Conservation (phyloP, 2,113 vertebrate species). For the Meriones unguiculatus region DNA sequence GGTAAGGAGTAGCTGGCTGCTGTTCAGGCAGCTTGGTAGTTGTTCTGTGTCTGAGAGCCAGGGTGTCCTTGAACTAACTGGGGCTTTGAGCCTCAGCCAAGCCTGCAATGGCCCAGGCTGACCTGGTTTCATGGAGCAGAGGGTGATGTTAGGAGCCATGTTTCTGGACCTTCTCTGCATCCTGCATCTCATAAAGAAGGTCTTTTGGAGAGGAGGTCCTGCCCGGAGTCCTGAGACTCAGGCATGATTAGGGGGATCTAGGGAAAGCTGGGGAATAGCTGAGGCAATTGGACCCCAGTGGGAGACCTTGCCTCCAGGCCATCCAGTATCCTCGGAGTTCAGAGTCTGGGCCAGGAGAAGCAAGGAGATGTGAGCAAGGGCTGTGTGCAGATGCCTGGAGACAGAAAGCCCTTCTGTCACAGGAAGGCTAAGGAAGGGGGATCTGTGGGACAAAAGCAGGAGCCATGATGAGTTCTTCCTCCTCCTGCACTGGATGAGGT, state of each 20-base stretch:
- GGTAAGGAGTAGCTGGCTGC: neutral
- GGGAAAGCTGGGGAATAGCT: neutral
- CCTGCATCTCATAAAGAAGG: neutral
- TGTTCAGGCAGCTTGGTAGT: neutral
- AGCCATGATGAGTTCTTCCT: neutral
- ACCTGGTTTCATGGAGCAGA: neutral
- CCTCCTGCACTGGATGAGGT: too few relatives aligned
- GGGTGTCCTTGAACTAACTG: neutral
- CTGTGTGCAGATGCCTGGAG: too few relatives aligned
- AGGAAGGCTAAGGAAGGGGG: neutral
- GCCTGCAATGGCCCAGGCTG: neutral
- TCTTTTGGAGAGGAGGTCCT: neutral
- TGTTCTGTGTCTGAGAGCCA: neutral
- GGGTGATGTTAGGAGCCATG: too few relatives aligned
- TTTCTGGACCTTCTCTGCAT: neutral
- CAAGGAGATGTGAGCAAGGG: neutral
- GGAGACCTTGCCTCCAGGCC: neutral
- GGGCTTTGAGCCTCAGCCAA: neutral
- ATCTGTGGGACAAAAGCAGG: neutral
- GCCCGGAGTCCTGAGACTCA: neutral
- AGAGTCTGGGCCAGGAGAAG: neutral
- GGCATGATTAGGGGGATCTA: neutral
- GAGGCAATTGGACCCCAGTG: neutral
- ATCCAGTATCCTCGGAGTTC: neutral
- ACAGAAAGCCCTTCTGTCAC: neutral